A percentile compares a stretch with the other conserved stretches of the same genome.
Evolutionary conservation across 1,140 invertebrate genomes (phyloP).

Genomic region (Papilio helenus): DNA sequence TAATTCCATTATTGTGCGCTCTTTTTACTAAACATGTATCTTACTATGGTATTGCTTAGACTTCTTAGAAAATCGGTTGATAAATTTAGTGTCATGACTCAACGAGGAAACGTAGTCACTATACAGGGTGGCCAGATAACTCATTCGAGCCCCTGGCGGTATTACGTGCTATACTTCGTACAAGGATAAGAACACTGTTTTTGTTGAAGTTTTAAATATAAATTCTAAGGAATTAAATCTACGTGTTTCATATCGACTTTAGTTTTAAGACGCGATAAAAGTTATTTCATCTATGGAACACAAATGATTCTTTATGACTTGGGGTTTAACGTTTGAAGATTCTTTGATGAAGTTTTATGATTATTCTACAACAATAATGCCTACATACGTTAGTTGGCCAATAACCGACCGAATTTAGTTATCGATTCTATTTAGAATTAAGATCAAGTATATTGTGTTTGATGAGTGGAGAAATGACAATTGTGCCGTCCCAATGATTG

Average conservation of each 20-base stretch:
- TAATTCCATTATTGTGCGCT: background rate
- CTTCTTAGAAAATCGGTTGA: background rate
- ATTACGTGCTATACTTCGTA: background rate
- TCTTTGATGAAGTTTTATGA: background rate
- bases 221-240: no score
- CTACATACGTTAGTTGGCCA: background rate
- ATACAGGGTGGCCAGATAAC: background rate
- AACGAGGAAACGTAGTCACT: background rate
- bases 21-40: background rate
- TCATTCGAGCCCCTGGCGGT: background rate
- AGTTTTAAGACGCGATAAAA: no score
- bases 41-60: background rate
- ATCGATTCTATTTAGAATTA: conserved; percentile 32
- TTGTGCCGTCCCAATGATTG: conserved; percentile 38
- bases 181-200: background rate
- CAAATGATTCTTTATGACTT: background rate
- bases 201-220: no score
- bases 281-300: no score
- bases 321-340: background rate
- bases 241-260: no score
- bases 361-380: background rate
- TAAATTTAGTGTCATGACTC: conserved; percentile 13
- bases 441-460: conserved; percentile 39
- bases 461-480: conserved; percentile 35
- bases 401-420: conserved; percentile 34